A percentile compares a stretch with the other conserved stretches of the same genome.
These are phyloP conservation scores for Butorides virescens DNA, from an alignment of 2,113 vertebrate genomes.

Conservation along the genomic window DNA sequence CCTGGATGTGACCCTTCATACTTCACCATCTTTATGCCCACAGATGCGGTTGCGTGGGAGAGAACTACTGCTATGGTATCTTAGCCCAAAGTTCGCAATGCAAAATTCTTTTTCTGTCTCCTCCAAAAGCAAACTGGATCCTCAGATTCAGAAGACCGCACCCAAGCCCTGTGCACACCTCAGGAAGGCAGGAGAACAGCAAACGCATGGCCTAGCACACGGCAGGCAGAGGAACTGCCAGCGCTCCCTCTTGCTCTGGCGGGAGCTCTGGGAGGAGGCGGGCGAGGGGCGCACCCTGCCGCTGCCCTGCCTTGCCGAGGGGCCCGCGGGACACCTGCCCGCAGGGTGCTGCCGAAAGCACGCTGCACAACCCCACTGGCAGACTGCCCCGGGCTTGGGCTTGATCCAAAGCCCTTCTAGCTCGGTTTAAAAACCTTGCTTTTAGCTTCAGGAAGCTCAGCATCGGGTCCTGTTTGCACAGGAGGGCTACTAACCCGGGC, in stretches of 20 bases:
- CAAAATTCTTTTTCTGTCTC: background rate
- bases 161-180: background rate
- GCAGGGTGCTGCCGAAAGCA: background rate
- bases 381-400: background rate
- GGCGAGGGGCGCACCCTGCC: background rate
- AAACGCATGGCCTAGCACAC: background rate
- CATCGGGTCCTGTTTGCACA: background rate
- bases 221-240: background rate
- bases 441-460: background rate
- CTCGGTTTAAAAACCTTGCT: background rate
- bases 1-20: background rate
- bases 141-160: background rate
- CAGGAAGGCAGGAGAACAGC: background rate
- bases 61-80: background rate
- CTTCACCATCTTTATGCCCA: background rate
- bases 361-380: fast-evolving
- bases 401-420: background rate
- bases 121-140: background rate
- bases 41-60: background rate
- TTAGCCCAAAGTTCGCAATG: background rate
- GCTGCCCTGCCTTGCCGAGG: fast-evolving
- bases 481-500: background rate
- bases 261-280: no score
- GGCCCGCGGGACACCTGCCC: background rate
- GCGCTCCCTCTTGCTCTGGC: background rate